Evolutionary conservation across 2,113 vertebrate genomes (phyloP).

Genomic region (Hypomesus transpacificus): DNA sequence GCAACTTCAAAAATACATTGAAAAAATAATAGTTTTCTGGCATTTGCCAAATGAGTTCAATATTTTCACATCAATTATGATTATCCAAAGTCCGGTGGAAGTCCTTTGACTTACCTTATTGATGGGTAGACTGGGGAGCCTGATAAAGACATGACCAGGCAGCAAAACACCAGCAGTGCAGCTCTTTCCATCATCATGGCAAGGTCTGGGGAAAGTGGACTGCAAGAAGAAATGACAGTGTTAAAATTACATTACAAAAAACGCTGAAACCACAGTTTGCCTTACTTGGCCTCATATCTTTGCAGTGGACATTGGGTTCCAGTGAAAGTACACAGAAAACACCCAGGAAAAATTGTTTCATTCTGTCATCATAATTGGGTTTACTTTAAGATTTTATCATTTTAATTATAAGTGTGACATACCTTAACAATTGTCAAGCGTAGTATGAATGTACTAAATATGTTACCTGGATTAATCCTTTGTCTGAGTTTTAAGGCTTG

Average conservation of each 20-base stretch:
- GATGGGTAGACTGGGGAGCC: slow-evolving; percentile 76
- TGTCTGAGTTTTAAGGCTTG: background rate
- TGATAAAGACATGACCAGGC: slow-evolving; percentile 72
- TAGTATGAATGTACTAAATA: background rate
- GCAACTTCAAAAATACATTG: too few species aligned
- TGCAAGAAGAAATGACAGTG: slow-evolving; percentile 45
- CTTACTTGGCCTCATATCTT: slow-evolving; percentile 20
- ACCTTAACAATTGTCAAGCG: too few species aligned
- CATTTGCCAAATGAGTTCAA: too few species aligned
- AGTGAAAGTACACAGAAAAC: background rate
- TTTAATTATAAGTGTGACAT: too few species aligned
- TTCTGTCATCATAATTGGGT: too few species aligned
- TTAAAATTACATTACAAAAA: slow-evolving; percentile 55
- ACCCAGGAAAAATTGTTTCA: too few species aligned
- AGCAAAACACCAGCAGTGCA: slow-evolving; percentile 77
- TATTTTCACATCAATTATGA: too few species aligned
- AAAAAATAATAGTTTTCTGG: too few species aligned
- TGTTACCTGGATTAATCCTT: slow-evolving; percentile 12
- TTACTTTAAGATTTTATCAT: too few species aligned
- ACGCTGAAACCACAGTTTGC: slow-evolving; percentile 52
- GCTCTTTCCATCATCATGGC: slow-evolving; percentile 78
- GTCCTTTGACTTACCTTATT: slow-evolving; percentile 75
- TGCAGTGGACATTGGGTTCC: slow-evolving; percentile 20
- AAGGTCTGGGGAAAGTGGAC: slow-evolving; percentile 42
- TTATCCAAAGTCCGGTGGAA: too few species aligned